Evolutionary conservation across 2,797 vertebrate genomes (phyloP).

Genomic region (Benthosema pterotum): DNA sequence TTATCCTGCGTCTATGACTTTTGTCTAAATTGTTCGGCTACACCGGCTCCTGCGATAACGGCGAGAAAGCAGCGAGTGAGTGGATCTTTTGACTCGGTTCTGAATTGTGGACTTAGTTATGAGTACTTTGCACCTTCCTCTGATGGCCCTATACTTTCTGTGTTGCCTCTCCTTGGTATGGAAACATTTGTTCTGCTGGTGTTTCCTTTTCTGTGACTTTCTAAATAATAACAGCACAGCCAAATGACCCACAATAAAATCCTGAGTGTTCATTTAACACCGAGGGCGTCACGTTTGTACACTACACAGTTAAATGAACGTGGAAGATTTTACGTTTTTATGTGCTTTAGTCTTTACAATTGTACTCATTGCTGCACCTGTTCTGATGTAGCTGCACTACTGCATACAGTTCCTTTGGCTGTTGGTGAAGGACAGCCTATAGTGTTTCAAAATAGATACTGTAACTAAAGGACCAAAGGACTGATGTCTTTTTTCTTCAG

Average conservation of each 20-base stretch:
- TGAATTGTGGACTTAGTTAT: conserved; percentile 44
- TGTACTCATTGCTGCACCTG: not conserved
- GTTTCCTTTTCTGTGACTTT: conserved; percentile 18
- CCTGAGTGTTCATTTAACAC: too few species aligned
- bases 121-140: conserved; percentile 23
- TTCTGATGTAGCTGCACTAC: conserved; percentile 9
- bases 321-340: too few species aligned
- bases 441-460: conserved; percentile 1
- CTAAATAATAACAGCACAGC: conserved; percentile 32
- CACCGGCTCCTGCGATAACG: conserved; percentile 23
- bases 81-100: conserved; percentile 8
- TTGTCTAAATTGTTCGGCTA: conserved; percentile 35
- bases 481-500: conserved; percentile 5
- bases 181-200: conserved; percentile 13
- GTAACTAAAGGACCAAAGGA: conserved; percentile 25
- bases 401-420: conserved; percentile 12
- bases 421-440: conserved; percentile 1
- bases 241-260: not conserved
- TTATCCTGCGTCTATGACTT: conserved; percentile 32
- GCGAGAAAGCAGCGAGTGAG: conserved; percentile 24
- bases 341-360: conserved; percentile 10
- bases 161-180: conserved; percentile 6
- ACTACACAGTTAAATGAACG: too few species aligned
- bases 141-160: conserved; percentile 3
- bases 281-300: too few species aligned